A percentile compares a stretch with the other conserved stretches of the same genome.
Conservation (phyloP, 2,888 invertebrate genomes). For the Myopa tessellatipennis region DNA sequence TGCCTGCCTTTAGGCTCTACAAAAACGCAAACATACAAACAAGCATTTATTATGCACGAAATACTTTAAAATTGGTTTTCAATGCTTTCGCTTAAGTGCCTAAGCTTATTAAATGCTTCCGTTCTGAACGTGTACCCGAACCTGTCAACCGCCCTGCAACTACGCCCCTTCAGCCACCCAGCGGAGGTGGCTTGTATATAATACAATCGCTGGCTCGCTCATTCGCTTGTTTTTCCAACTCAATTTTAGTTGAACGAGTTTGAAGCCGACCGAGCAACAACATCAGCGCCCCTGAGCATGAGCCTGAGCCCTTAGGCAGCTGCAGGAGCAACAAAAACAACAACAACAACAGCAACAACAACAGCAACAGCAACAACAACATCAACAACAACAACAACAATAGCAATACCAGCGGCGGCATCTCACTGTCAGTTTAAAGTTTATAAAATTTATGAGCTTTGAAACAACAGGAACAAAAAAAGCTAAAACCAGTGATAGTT, state of each 20-base stretch:
- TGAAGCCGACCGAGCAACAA: slow-evolving; percentile 2
- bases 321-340: slow-evolving; percentile 7
- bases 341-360: slow-evolving; percentile 8
- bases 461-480: neutral
- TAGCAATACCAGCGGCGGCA: neutral
- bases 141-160: neutral
- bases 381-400: slow-evolving; percentile 24
- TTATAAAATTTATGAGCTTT: slow-evolving; percentile 34
- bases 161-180: neutral
- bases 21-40: neutral
- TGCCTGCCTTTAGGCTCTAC: slow-evolving; percentile 16
- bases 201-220: neutral
- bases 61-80: slow-evolving; percentile 34
- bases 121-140: neutral
- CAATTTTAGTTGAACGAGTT: slow-evolving; percentile 4
- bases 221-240: slow-evolving; percentile 2
- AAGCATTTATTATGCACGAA: slow-evolving; percentile 23
- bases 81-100: slow-evolving; percentile 39
- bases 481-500: neutral
- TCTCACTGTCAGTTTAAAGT: slow-evolving; percentile 38
- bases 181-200: neutral
- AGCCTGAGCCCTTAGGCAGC: neutral
- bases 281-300: slow-evolving; percentile 1
- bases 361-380: slow-evolving; percentile 11
- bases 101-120: slow-evolving; percentile 39